Evolutionary conservation across 2,797 vertebrate species (phyloP).

Genomic region (Thunnus albacares): DNA sequence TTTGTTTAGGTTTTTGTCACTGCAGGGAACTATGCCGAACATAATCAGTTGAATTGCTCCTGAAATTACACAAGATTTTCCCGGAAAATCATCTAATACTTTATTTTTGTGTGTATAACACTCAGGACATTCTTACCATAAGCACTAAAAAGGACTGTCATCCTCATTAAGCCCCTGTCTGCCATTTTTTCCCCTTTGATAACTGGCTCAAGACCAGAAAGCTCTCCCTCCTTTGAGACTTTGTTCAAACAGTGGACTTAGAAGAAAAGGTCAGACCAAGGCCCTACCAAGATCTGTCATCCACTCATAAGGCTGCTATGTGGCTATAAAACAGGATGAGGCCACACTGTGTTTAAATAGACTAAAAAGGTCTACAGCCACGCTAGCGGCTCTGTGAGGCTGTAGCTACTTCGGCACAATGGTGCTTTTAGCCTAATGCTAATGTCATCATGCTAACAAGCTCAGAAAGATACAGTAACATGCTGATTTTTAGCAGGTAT

Average conservation of each 20-base stretch:
- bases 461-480: too few species aligned
- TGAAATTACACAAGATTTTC: neutral
- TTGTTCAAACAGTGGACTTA: constrained; percentile 71
- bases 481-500: too few species aligned
- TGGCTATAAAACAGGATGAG: neutral
- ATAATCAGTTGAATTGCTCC: neutral
- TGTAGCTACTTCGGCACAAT: too few species aligned
- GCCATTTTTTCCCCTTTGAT: constrained; percentile 38
- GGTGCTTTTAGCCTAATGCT: too few species aligned
- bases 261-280: constrained; percentile 63
- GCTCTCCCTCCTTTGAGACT: constrained; percentile 56
- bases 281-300: constrained; percentile 34
- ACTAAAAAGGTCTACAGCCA: too few species aligned
- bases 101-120: neutral
- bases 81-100: neutral
- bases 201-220: constrained; percentile 74
- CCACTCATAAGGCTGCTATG: constrained; percentile 1
- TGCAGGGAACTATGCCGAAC: neutral
- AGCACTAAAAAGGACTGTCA: constrained; percentile 67
- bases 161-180: constrained; percentile 44
- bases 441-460: too few species aligned
- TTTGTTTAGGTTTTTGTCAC: neutral
- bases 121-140: neutral
- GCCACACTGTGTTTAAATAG: neutral
- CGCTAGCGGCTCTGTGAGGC: too few species aligned